phyloP scores from a whole-genome alignment of 2,113 vertebrate species.

The Phrynosoma blainvillii region DNA sequence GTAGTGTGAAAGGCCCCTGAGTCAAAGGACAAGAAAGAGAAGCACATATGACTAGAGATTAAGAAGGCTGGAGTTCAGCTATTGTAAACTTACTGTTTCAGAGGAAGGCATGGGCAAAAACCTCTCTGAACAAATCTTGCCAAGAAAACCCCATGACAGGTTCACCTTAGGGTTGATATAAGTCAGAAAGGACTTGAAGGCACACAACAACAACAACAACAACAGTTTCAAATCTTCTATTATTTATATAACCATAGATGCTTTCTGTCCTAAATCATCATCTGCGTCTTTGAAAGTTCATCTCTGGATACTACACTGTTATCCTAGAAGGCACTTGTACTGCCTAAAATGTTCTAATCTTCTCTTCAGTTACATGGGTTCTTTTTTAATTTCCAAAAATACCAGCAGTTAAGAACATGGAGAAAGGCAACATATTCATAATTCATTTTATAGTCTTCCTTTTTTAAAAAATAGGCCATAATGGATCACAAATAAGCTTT shows the following conservation, averaged over 20 bases:
- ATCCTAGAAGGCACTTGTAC: slow-evolving; percentile 30
- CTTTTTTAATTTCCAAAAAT: slow-evolving; percentile 27
- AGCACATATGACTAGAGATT: not conserved
- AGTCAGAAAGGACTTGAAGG: no score
- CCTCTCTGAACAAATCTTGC: no score
- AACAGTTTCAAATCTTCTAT: not conserved
- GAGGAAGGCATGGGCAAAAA: no score
- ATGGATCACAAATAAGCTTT: slow-evolving; percentile 40
- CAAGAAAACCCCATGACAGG: no score
- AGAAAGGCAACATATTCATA: not conserved
- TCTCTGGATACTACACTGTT: slow-evolving; percentile 8
- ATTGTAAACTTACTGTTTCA: slow-evolving; percentile 12
- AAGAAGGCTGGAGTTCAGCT: not conserved
- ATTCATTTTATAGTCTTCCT: slow-evolving; percentile 32
- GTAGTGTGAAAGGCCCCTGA: no score
- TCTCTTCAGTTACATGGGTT: not conserved
- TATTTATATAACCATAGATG: slow-evolving; percentile 23
- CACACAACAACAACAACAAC: no score
- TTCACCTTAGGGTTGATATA: no score
- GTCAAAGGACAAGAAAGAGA: not conserved
- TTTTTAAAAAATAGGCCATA: slow-evolving; percentile 11
- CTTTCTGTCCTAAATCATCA: not conserved
- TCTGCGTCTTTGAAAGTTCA: slow-evolving; percentile 12
- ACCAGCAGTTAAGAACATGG: not conserved
- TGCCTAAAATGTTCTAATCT: not conserved